Evolutionary conservation across 2,888 invertebrate species (phyloP).

Genomic region (Scaptomyza cyrtandrae): DNA sequence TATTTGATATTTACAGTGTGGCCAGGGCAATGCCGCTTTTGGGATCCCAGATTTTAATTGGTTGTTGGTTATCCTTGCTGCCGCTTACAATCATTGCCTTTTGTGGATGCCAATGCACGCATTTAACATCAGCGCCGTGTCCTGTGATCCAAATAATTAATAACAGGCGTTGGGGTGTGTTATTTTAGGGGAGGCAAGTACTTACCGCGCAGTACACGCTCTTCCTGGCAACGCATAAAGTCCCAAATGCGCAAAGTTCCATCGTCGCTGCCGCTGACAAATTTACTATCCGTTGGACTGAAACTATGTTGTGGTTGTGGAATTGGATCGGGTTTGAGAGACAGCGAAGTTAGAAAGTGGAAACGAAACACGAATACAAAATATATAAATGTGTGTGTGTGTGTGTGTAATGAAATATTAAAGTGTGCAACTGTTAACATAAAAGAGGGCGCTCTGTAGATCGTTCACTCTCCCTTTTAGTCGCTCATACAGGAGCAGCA

Average conservation of each 20-base stretch:
- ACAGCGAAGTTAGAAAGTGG: slow-evolving; percentile 53
- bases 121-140: slow-evolving; percentile 99
- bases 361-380: slow-evolving; percentile 51
- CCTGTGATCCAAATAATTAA: slow-evolving; percentile 85
- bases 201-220: slow-evolving; percentile 93
- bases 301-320: slow-evolving; percentile 88
- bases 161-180: not conserved
- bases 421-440: slow-evolving; percentile 1
- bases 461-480: not conserved
- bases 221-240: slow-evolving; percentile 98
- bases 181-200: not conserved
- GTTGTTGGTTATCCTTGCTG: slow-evolving; percentile 99
- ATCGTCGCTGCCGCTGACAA: slow-evolving; percentile 99
- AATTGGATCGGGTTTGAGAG: slow-evolving; percentile 25
- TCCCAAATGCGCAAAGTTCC: slow-evolving; percentile 99
- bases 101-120: slow-evolving; percentile 99
- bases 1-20: slow-evolving; percentile 89
- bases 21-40: slow-evolving; percentile 97
- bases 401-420: not conserved
- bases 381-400: slow-evolving; percentile 7
- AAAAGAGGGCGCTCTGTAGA: slow-evolving; percentile 3
- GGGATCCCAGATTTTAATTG: slow-evolving; percentile 99
- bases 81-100: slow-evolving; percentile 98
- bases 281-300: slow-evolving; percentile 99
- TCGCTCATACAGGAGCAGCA: slow-evolving; percentile 22